Base-by-base conservation (phyloP, 1,140 invertebrate genomes). In the Ceratosolen solmsi region DNA sequence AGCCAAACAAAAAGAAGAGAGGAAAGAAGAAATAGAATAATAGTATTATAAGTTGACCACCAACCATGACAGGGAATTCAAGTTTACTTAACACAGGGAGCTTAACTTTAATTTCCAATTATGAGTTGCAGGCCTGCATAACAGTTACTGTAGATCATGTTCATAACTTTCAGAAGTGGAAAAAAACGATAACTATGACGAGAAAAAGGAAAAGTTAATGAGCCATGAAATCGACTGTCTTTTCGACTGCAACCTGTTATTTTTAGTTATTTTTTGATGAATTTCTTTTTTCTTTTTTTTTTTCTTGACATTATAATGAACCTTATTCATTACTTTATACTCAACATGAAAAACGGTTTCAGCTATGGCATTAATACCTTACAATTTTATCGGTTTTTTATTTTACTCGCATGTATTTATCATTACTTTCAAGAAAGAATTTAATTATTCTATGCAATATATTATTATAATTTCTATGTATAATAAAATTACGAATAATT, bases 41-140 rank as follows among this genome's bases (percentile, higher is more conserved):
- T 54, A 20, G 41, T 46, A 46, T 46, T 54, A 17, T 54, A 77
- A 63, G 30, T 68, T 81, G 73, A 84, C 71, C 30, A 83, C 27
- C 74, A 72, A 79, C 54, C 77, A 70, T 60, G 75, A 71, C 13
- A 56, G 60, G 65, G 56, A 74, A 49, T 41, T 63, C 36, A 72
- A 65, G 84, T 88, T 88, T 87, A 75, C 80, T 85, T 85, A 85
- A 83, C 85, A 65, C 79, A 22, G 41, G 77, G 46, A 79, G 82
- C 80, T 86, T 84, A 79, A 73, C 84, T 85, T 87, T 86, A 87
- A 87, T 85, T 87, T 86, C 82, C 86, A 85, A 87, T 87, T 86
- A 86, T 85, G 60, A 13, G 38, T 49, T 38, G 56, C 38, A 51
- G 60, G 30, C 17, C 60, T 33, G 7, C 56, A 46, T 38, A 76